phyloP scores from a whole-genome alignment of 2,888 invertebrate genomes.

The Noctua janthina region DNA sequence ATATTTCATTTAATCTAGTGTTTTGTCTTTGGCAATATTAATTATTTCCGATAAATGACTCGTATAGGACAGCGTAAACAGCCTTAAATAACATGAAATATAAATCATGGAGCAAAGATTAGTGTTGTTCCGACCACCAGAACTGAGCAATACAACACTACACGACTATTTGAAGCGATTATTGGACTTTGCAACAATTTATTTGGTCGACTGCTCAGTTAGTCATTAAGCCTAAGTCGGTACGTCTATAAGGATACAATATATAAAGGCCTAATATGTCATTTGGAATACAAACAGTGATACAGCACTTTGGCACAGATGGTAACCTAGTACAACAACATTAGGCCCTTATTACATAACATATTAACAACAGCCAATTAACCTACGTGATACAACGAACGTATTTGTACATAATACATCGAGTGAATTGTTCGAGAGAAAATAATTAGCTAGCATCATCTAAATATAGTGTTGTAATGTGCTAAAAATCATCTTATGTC shows the following conservation, averaged over 20 bases:
- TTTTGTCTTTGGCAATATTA: constrained; percentile 82
- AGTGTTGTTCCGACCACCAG: constrained; percentile 51
- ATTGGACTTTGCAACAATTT: constrained; percentile 48
- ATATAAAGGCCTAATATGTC: constrained; percentile 65
- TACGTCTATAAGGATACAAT: constrained; percentile 45
- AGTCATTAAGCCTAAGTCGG: constrained; percentile 45
- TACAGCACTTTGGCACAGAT: constrained; percentile 80
- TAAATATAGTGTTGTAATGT: constrained; percentile 53
- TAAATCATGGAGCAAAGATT: constrained; percentile 58
- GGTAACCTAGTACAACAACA: constrained; percentile 76
- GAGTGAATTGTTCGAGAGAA: constrained; percentile 57
- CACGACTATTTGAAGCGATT: constrained; percentile 45
- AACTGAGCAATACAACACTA: constrained; percentile 56
- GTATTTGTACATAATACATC: constrained; percentile 65
- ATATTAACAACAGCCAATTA: constrained; percentile 66
- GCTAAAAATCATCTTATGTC: constrained; percentile 42
- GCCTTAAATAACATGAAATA: constrained; percentile 67
- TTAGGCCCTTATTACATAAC: constrained; percentile 71
- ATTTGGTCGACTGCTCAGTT: constrained; percentile 51
- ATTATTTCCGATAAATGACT: constrained; percentile 69
- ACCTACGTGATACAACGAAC: constrained; percentile 62
- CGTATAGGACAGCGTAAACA: constrained; percentile 63
- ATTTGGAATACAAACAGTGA: constrained; percentile 63
- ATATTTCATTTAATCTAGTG: constrained; percentile 71
- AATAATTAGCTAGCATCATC: constrained; percentile 67